Evolutionary conservation across 2,888 invertebrate genomes (phyloP).

Genomic region (Salpingus planirostris): DNA sequence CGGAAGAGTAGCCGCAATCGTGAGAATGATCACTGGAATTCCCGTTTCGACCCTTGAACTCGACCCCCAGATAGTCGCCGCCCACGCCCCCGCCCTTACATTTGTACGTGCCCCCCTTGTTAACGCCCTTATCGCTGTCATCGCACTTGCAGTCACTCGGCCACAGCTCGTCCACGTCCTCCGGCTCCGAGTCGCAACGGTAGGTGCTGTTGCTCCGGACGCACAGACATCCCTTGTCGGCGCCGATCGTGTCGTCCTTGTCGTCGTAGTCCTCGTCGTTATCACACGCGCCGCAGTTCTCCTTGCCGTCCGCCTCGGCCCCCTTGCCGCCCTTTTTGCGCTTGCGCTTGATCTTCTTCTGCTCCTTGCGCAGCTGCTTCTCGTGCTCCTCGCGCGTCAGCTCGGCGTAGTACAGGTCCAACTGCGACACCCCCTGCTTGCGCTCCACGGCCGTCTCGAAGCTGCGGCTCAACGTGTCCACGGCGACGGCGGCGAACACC

Average conservation of each 20-base stretch:
- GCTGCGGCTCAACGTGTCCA: slow-evolving; percentile 79
- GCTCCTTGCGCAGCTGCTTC: slow-evolving; percentile 77
- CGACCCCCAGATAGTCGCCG: too few relatives aligned
- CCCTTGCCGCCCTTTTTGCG: slow-evolving; percentile 59
- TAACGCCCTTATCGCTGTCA: slow-evolving; percentile 12
- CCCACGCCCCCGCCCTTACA: slow-evolving; percentile 28
- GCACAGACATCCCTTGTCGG: slow-evolving; percentile 23
- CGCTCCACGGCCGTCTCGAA: slow-evolving; percentile 86
- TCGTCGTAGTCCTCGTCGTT: slow-evolving; percentile 28
- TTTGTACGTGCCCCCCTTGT: slow-evolving; percentile 34
- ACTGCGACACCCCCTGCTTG: slow-evolving; percentile 72
- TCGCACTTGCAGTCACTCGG: slow-evolving; percentile 4
- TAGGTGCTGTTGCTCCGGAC: slow-evolving; percentile 9
- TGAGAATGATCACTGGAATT: slow-evolving; percentile 61
- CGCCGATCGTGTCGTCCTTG: slow-evolving; percentile 15
- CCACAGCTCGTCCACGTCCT: slow-evolving; percentile 19
- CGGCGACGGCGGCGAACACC: slow-evolving; percentile 79
- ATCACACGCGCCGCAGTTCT: slow-evolving; percentile 39
- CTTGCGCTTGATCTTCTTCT: slow-evolving; percentile 70
- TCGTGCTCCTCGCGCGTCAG: slow-evolving; percentile 78
- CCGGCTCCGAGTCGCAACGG: slow-evolving; percentile 18
- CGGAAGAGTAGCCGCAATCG: slow-evolving; percentile 85
- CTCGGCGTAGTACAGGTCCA: slow-evolving; percentile 82
- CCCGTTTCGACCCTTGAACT: too few relatives aligned
- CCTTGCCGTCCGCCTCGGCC: slow-evolving; percentile 40